Evolutionary conservation across 1,140 invertebrate genomes (phyloP), one percentile per base, ranked within the genome.

Genomic region (Agraylea sexmaculata): DNA sequence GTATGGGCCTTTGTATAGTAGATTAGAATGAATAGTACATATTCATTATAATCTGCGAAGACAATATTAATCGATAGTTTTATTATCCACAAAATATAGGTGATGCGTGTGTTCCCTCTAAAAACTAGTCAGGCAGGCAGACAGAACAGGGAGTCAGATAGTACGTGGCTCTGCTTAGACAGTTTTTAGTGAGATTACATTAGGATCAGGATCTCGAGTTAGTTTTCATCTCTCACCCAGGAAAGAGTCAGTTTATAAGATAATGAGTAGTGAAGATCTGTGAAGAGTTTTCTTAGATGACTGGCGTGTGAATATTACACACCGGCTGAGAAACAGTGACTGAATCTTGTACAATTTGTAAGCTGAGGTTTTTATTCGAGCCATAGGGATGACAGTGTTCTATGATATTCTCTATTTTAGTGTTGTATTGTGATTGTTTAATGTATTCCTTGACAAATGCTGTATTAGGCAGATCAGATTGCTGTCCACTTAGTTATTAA

Each of bases 41-140:
- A 20, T 34, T 11, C 11, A 7, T 22, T 36, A 22, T 23, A 22
- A 22, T 36, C 22, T 20, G 16, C 13, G 22, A 13, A 23, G 17
- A 7, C 25, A n/a, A 28, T 21, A n/a, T 28, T 45, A 28, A 50
- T 45, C 47, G 47, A 50, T 41, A 45, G 44, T 46, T 50, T 41
- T 47, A 28, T 47, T 46, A 45, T 47, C 39, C 44, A n/a, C n/a
- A n/a, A n/a, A n/a, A n/a, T 50, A 44, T 50, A 50, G 48, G 48
- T 50, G 23, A 8, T 12, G 12, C 7, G 7, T 42, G 45, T 45
- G 47, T 49, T 48, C 40, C 37, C 47, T 44, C 33, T 46, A 50
- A 40, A 42, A 31, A 43, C 46, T 48, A 45, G 45, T 43, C 44
- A 50, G 48, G 42, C 48, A 47, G 48, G 42, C 42, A 37, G 40